A percentile compares a stretch with the other conserved stretches of the same genome.
Evolutionary conservation across 2,888 invertebrate genomes (phyloP).

Genomic region (Cheilosia urbana): DNA sequence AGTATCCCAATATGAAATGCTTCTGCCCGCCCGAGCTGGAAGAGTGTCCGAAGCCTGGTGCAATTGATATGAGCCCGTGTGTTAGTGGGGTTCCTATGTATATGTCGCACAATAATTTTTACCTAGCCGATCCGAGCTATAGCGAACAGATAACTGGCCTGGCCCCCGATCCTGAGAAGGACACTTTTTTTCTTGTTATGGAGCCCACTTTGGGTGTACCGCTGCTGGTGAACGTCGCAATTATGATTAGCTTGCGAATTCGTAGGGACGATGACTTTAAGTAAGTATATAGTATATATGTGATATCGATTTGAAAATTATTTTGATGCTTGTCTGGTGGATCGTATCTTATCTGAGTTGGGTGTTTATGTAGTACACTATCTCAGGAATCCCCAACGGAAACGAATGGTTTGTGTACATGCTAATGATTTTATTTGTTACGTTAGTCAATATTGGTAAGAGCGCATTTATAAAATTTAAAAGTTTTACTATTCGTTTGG

Average conservation of each 20-base stretch:
- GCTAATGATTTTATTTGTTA: too few species aligned
- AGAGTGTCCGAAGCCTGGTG: slow-evolving; percentile 85
- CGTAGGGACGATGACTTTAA: slow-evolving; percentile 84
- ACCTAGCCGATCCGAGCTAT: slow-evolving; percentile 88
- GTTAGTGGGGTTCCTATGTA: slow-evolving; percentile 91
- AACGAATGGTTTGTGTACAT: too few species aligned
- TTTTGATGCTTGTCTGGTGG: too few species aligned
- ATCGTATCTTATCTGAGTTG: too few species aligned
- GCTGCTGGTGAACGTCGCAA: slow-evolving; percentile 87
- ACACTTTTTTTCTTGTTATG: slow-evolving; percentile 88
- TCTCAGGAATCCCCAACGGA: too few species aligned
- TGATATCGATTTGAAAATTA: not conserved
- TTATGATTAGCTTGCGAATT: slow-evolving; percentile 89
- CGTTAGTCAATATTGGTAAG: too few species aligned
- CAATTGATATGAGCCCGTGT: slow-evolving; percentile 89
- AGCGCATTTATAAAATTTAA: too few species aligned
- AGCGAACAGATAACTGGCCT: slow-evolving; percentile 87
- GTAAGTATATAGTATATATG: slow-evolving; percentile 85
- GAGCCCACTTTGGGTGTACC: slow-evolving; percentile 92
- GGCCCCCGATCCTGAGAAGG: slow-evolving; percentile 86
- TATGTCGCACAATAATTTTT: slow-evolving; percentile 92
- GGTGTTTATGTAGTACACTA: too few species aligned
- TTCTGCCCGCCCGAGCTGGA: slow-evolving; percentile 85
- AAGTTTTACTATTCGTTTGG: too few species aligned
- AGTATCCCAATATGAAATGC: slow-evolving; percentile 86